Percentiles rank a stretch among this genome's conserved stretches.
Conservation (phyloP, 2,797 vertebrate genomes). For the Poeciliopsis presidionis region DNA sequence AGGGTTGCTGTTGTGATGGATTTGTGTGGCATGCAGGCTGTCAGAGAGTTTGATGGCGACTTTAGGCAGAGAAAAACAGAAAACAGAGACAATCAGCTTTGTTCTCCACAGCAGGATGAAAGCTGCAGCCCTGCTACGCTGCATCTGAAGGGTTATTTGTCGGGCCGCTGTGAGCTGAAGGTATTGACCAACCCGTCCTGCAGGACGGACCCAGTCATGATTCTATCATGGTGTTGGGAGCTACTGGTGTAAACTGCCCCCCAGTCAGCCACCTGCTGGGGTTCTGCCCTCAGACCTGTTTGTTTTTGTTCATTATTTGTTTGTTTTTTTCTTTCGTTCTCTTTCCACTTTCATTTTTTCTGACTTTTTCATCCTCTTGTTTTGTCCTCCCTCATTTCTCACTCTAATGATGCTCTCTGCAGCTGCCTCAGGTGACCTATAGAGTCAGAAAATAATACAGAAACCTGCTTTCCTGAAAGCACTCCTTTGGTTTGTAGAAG, state of each 20-base stretch:
- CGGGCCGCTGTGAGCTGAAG: slow-evolving; percentile 34
- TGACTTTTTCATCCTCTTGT: background rate
- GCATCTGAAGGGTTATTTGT: slow-evolving; percentile 55
- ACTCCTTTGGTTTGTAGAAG: background rate
- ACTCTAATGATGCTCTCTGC: slow-evolving; percentile 9
- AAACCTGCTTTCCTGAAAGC: background rate
- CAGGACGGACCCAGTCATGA: slow-evolving; percentile 33
- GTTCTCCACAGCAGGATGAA: slow-evolving; percentile 48
- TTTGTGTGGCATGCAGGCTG: slow-evolving; percentile 28
- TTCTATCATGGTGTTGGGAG: slow-evolving; percentile 57
- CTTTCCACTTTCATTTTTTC: slow-evolving; percentile 21
- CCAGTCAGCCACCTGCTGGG: slow-evolving; percentile 64
- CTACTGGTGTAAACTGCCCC: slow-evolving; percentile 44
- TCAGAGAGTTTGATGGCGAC: background rate
- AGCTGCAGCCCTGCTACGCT: slow-evolving; percentile 24
- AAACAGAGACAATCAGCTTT: slow-evolving; percentile 16
- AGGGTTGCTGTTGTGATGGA: background rate
- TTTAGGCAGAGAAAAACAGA: slow-evolving; percentile 29
- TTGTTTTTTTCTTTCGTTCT: slow-evolving; percentile 11
- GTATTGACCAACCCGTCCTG: slow-evolving; percentile 24
- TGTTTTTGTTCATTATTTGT: slow-evolving; percentile 24
- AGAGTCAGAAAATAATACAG: slow-evolving; percentile 21
- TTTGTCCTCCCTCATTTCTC: slow-evolving; percentile 14
- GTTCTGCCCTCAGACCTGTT: slow-evolving; percentile 26
- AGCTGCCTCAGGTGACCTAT: slow-evolving; percentile 27